Evolutionary conservation across 2,113 vertebrate genomes (phyloP).

Genomic region (Quiscalus mexicanus): DNA sequence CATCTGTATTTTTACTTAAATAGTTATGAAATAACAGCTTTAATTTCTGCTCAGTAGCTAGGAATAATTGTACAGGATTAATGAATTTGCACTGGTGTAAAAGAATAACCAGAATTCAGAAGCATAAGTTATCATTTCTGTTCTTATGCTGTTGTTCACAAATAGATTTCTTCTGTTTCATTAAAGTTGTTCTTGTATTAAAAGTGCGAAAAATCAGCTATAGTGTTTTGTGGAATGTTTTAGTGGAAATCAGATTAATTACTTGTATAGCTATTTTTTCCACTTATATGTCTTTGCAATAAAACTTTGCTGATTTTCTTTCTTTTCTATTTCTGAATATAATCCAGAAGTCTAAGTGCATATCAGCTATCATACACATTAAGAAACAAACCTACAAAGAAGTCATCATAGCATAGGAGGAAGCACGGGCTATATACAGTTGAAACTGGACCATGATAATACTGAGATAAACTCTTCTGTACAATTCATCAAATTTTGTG

Average conservation of each 20-base stretch:
- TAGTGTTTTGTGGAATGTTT: background rate
- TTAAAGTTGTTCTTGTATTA: background rate
- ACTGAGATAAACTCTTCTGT: background rate
- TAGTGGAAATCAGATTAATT: background rate
- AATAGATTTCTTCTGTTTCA: background rate
- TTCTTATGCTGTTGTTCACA: background rate
- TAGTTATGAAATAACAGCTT: background rate
- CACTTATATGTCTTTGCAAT: background rate
- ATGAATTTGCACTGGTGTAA: background rate
- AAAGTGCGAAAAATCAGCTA: background rate
- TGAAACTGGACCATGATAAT: background rate
- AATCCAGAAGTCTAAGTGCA: background rate
- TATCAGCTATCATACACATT: background rate
- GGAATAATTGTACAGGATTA: background rate
- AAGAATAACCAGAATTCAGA: background rate
- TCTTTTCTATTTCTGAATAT: background rate
- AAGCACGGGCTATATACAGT: background rate
- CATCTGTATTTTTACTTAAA: background rate
- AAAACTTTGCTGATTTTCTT: background rate
- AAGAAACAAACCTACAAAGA: background rate
- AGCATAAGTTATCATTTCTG: background rate
- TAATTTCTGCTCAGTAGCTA: background rate
- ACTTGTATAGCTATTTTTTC: background rate
- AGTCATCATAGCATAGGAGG: background rate
- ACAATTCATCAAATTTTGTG: background rate